These are phyloP conservation scores for Lamprologus callipterus DNA, from an alignment of 2,113 vertebrate species.

Conservation along the genomic window DNA sequence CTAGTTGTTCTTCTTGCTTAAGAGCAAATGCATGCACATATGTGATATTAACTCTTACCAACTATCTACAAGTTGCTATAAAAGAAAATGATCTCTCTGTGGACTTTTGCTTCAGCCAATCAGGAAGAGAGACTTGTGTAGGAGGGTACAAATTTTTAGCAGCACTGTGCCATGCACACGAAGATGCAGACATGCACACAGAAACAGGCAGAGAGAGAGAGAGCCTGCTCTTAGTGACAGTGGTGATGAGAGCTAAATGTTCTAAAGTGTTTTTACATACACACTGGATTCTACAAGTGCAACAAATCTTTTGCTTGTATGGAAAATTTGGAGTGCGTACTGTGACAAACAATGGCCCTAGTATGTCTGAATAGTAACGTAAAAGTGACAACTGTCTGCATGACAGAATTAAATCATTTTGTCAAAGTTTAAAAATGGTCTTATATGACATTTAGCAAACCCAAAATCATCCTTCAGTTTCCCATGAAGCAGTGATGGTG, in stretches of 20 bases:
- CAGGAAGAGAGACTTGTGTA: neutral
- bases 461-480: neutral
- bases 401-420: neutral
- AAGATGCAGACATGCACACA: neutral
- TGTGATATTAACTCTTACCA: neutral
- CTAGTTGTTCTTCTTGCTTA: neutral
- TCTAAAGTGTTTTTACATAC: neutral
- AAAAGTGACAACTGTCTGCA: neutral
- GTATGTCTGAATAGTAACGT: neutral
- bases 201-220: neutral
- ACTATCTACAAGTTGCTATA: neutral
- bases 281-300: neutral
- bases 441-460: neutral
- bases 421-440: neutral
- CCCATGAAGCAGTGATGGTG: neutral
- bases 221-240: neutral
- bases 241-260: neutral
- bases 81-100: neutral
- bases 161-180: neutral
- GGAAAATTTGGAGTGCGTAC: neutral
- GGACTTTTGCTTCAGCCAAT: neutral
- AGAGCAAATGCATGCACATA: neutral
- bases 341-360: neutral
- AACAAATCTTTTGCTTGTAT: neutral
- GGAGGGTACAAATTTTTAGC: neutral